Conservation (phyloP, 2,888 invertebrate species). For the Hyalella azteca region DNA sequence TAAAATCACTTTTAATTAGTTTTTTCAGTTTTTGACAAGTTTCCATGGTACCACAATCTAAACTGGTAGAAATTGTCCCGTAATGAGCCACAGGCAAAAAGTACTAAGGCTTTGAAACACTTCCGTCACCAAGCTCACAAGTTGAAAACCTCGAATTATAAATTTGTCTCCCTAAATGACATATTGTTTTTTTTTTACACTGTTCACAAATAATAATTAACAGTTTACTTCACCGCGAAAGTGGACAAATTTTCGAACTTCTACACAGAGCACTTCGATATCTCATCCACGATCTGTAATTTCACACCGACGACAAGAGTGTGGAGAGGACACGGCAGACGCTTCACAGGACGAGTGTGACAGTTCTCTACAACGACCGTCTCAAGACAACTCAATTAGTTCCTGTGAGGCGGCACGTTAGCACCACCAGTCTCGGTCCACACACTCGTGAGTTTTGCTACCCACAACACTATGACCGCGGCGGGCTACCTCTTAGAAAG, state of each 20-base stretch:
- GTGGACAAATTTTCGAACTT: neutral
- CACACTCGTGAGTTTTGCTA: slow-evolving; percentile 18
- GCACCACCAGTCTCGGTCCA: neutral
- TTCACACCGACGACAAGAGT: slow-evolving; percentile 28
- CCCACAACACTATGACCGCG: neutral
- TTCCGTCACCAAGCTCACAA: no score
- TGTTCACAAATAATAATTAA: no score
- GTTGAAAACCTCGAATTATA: no score
- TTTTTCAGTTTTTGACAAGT: slow-evolving; percentile 7
- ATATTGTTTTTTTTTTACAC: no score
- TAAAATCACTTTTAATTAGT: neutral
- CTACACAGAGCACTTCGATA: neutral
- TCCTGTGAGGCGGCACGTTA: slow-evolving; percentile 29
- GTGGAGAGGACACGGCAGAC: slow-evolving; percentile 23
- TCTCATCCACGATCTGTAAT: slow-evolving; percentile 17
- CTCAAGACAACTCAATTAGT: slow-evolving; percentile 37
- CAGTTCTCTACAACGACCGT: slow-evolving; percentile 32
- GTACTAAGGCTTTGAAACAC: no score
- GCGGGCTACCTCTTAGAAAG: neutral
- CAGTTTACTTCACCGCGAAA: neutral
- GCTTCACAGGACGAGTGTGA: slow-evolving; percentile 33
- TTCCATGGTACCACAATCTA: slow-evolving; percentile 28
- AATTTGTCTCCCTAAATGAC: no score
- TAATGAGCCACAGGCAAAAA: no score
- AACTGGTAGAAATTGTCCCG: no score